phyloP scores from a whole-genome alignment of 2,888 invertebrate genomes.

The Mimas tiliae region DNA sequence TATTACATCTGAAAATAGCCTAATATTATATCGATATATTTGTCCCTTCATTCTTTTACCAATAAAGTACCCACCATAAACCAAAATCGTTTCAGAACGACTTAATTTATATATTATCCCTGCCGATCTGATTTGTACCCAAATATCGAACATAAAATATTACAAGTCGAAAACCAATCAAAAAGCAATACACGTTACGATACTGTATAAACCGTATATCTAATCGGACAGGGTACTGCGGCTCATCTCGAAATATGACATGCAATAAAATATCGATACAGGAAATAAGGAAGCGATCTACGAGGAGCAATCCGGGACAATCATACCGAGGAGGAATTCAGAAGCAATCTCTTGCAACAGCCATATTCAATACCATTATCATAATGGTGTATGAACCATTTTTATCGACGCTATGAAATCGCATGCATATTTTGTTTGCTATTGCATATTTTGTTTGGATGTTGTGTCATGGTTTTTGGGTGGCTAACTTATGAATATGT shows the following conservation, averaged over 20 bases:
- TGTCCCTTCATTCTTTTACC: background rate
- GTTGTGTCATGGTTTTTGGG: background rate
- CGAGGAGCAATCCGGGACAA: slow-evolving; percentile 59
- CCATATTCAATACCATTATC: slow-evolving; percentile 49
- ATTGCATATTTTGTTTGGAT: background rate
- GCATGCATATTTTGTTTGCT: slow-evolving; percentile 17
- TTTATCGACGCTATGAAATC: slow-evolving; percentile 20
- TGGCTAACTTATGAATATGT: background rate
- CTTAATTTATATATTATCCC: background rate
- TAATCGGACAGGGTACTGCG: slow-evolving; percentile 57
- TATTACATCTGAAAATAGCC: too few relatives aligned
- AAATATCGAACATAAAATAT: slow-evolving; percentile 39
- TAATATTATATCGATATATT: too few relatives aligned
- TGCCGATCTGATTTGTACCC: background rate
- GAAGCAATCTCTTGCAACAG: slow-evolving; percentile 43
- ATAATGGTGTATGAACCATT: slow-evolving; percentile 38
- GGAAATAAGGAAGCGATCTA: slow-evolving; percentile 72
- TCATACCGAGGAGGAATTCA: slow-evolving; percentile 53
- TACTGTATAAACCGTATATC: slow-evolving; percentile 59
- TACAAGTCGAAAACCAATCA: slow-evolving; percentile 62
- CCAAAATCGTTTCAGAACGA: background rate
- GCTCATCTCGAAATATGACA: slow-evolving; percentile 74
- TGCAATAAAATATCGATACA: slow-evolving; percentile 78
- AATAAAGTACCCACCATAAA: background rate
- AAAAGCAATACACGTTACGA: slow-evolving; percentile 61